phyloP scores from a whole-genome alignment of 2,113 vertebrate species.

The Menidia beryllina region DNA sequence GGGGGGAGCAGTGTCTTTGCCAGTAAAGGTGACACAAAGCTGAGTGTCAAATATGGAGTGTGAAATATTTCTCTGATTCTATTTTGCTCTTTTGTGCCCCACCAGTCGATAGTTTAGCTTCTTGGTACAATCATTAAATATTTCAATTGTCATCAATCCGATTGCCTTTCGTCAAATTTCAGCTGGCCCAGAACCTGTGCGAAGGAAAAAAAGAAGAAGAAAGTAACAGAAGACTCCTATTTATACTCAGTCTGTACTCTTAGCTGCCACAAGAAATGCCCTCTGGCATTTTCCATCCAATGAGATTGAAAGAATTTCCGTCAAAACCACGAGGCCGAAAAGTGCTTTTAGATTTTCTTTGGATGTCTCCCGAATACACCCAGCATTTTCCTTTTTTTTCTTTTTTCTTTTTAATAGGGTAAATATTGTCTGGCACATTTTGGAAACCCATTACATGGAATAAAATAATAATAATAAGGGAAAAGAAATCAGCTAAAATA shows the following conservation, averaged over 20 bases:
- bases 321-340: slow-evolving; percentile 80
- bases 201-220: slow-evolving; percentile 43
- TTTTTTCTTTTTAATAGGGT: slow-evolving; percentile 54
- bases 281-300: slow-evolving; percentile 70
- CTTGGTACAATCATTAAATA: slow-evolving; percentile 62
- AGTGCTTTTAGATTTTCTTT: slow-evolving; percentile 86
- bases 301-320: slow-evolving; percentile 75
- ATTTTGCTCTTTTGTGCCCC: neutral
- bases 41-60: slow-evolving; percentile 48
- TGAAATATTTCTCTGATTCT: slow-evolving; percentile 28
- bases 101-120: slow-evolving; percentile 36
- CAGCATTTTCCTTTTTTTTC: slow-evolving; percentile 53
- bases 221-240: slow-evolving; percentile 56
- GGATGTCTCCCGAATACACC: slow-evolving; percentile 82
- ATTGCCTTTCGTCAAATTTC: slow-evolving; percentile 73
- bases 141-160: slow-evolving; percentile 71
- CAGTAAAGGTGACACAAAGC: slow-evolving; percentile 55
- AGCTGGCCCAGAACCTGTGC: slow-evolving; percentile 65
- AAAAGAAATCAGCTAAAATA: slow-evolving; percentile 44
- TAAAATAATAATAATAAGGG: neutral
- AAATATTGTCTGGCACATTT: slow-evolving; percentile 76
- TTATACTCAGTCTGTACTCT: slow-evolving; percentile 69
- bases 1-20: slow-evolving; percentile 42
- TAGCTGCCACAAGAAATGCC: slow-evolving; percentile 81
- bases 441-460: slow-evolving; percentile 76